Evolutionary conservation across 2,888 invertebrate genomes (phyloP).

Genomic region (Scaptomyza reducta): DNA sequence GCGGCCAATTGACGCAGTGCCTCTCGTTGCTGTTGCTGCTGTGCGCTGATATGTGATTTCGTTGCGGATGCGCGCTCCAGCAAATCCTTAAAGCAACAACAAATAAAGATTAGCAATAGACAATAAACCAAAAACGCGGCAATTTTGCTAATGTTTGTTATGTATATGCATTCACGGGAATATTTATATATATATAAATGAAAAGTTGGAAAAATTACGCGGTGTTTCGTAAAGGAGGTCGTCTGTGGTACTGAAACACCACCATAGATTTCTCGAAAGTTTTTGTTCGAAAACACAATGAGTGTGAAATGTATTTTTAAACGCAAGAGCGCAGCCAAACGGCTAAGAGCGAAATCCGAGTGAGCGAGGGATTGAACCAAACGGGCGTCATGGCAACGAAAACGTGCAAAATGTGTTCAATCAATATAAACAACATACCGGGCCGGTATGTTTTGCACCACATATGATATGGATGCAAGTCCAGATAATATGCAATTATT

Average conservation of each 20-base stretch:
- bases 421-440: constrained; percentile 40
- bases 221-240: constrained; percentile 49
- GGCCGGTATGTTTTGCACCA: background rate
- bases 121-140: constrained; percentile 43
- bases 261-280: constrained; percentile 37
- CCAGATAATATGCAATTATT: background rate
- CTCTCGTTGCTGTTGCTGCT: constrained; percentile 56
- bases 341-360: constrained; percentile 2
- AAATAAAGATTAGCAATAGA: constrained; percentile 54
- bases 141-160: constrained; percentile 48
- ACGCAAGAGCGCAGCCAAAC: constrained; percentile 41
- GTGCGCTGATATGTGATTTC: constrained; percentile 42
- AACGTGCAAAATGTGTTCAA: constrained; percentile 9
- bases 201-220: constrained; percentile 16
- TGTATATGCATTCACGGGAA: constrained; percentile 14
- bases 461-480: background rate
- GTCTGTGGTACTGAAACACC: constrained; percentile 62
- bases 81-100: constrained; percentile 78
- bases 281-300: constrained; percentile 34
- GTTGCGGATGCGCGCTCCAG: constrained; percentile 60
- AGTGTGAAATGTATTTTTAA: constrained; percentile 69
- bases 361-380: constrained; percentile 19
- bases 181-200: constrained; percentile 18
- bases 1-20: constrained; percentile 59
- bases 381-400: constrained; percentile 47